phyloP scores from a whole-genome alignment of 2,888 invertebrate species.

The Ectemnius lituratus region DNA sequence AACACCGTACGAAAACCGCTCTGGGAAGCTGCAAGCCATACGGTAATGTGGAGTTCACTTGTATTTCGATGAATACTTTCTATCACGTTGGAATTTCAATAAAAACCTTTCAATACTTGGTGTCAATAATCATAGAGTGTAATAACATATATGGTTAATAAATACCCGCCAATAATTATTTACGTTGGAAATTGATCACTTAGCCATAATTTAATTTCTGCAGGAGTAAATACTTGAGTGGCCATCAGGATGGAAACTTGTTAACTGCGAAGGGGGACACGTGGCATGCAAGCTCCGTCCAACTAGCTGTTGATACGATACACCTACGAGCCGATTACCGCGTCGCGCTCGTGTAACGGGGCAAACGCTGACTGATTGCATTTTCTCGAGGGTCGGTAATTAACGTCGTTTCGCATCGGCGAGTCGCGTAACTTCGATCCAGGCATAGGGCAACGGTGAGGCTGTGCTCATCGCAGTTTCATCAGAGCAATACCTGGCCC shows the following conservation, averaged over 20 bases:
- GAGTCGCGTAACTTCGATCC: constrained; percentile 35
- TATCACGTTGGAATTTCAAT: too few species aligned
- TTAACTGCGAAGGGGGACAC: neutral
- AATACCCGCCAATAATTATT: too few species aligned
- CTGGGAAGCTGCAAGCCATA: too few species aligned
- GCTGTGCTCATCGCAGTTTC: constrained; percentile 2
- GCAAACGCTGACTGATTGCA: constrained; percentile 54
- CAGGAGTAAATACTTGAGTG: neutral
- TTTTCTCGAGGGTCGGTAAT: constrained; percentile 55
- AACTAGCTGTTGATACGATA: constrained; percentile 50
- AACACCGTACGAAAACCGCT: too few species aligned
- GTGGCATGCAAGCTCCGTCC: constrained; percentile 38
- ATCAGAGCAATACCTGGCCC: neutral
- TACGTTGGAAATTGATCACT: too few species aligned
- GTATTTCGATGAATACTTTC: too few species aligned
- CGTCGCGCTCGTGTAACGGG: constrained; percentile 28
- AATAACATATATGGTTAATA: too few species aligned
- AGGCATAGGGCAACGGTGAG: neutral
- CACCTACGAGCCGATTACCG: constrained; percentile 44
- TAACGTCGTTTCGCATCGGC: constrained; percentile 43
- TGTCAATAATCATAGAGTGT: too few species aligned
- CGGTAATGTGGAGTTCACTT: too few species aligned
- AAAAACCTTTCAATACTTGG: too few species aligned
- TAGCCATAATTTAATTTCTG: too few species aligned
- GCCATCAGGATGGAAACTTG: neutral